Percentiles rank a stretch among this genome's conserved stretches.
These are phyloP conservation scores for Apamea anceps DNA, from an alignment of 2,888 invertebrate genomes.

Conservation along the genomic window DNA sequence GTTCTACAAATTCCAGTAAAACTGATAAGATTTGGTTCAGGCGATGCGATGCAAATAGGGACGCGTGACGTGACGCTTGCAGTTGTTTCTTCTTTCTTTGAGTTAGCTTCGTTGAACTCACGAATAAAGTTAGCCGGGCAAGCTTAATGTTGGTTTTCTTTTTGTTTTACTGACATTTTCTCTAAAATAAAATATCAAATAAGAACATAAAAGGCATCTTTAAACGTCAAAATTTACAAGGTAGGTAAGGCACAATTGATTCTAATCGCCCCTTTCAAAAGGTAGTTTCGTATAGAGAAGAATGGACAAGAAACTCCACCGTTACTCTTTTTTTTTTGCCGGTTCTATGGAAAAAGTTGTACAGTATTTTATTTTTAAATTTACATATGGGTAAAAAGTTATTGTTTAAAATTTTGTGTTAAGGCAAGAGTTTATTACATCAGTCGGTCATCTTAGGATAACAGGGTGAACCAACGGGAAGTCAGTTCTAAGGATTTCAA, in stretches of 20 bases:
- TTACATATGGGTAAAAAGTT: no score
- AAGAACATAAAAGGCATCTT: no score
- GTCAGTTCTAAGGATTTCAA: not conserved
- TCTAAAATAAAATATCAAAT: not conserved
- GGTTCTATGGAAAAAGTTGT: no score
- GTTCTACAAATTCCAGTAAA: constrained; percentile 28
- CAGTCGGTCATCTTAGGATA: not conserved
- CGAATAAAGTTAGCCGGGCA: constrained; percentile 36
- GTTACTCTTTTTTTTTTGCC: no score
- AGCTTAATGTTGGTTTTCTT: constrained; percentile 1
- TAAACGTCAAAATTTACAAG: no score
- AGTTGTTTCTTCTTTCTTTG: constrained; percentile 47
- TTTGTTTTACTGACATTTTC: constrained; percentile 28
- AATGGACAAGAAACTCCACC: no score
- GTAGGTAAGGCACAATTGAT: no score
- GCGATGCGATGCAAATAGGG: constrained; percentile 49
- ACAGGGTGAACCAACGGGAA: not conserved
- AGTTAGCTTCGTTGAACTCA: constrained; percentile 42
- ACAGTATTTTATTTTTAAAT: no score
- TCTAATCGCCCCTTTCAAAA: no score
- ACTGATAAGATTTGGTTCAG: constrained; percentile 38
- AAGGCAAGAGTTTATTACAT: not conserved
- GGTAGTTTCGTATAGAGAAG: no score
- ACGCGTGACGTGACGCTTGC: constrained; percentile 43
- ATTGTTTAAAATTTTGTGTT: not conserved